phyloP scores from a whole-genome alignment of 1,140 invertebrate genomes.

The Brachionus manjavacas region DNA sequence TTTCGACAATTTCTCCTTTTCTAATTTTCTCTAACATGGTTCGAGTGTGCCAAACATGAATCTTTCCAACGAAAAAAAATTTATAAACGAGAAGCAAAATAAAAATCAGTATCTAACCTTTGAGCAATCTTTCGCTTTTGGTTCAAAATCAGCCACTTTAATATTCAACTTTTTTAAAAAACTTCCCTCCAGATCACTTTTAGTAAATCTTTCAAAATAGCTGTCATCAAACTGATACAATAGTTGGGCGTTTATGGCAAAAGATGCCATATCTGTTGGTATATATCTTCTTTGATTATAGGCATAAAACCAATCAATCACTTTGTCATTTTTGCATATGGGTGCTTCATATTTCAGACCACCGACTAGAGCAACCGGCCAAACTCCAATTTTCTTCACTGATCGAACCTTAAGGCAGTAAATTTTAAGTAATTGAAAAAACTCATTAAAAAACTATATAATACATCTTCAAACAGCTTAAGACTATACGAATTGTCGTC shows the following conservation, averaged over 20 bases:
- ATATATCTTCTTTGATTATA: constrained; percentile 85
- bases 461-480: constrained; percentile 80
- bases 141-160: neutral
- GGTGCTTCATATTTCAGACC: constrained; percentile 54
- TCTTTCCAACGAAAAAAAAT: neutral
- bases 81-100: neutral
- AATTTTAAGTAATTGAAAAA: no score
- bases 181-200: neutral
- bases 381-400: constrained; percentile 81
- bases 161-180: neutral
- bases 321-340: constrained; percentile 50
- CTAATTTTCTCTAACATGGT: neutral
- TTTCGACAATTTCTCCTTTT: neutral
- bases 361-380: constrained; percentile 87
- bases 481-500: constrained; percentile 93
- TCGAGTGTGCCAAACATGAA: constrained; percentile 10
- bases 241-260: constrained; percentile 82
- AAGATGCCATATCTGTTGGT: constrained; percentile 96
- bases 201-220: constrained; percentile 19
- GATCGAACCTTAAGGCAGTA: constrained; percentile 66
- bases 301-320: constrained; percentile 71
- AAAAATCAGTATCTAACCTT: neutral
- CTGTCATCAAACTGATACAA: neutral
- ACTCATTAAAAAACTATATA: no score
- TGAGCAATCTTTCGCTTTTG: constrained; percentile 4